Percentiles rank a stretch among this genome's conserved stretches.
Conservation (phyloP, 2,113 vertebrate species). For the Nothoprocta pentlandii region DNA sequence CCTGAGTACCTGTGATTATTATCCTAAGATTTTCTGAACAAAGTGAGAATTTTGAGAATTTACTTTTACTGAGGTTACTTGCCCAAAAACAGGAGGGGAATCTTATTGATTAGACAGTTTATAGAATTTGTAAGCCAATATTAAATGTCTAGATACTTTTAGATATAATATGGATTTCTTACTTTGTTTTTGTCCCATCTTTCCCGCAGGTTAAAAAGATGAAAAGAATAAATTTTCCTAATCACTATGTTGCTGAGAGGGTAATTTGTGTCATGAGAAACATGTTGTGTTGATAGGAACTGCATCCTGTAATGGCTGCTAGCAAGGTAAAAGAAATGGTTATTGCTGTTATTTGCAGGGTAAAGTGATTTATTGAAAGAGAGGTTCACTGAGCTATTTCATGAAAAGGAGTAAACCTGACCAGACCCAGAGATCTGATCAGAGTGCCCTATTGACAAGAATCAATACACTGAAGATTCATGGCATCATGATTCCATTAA, state of each 20-base stretch:
- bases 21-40: neutral
- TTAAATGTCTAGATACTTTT: neutral
- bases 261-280: neutral
- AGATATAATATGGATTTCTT: neutral
- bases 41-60: fast-evolving
- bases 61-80: neutral
- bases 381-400: neutral
- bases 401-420: neutral
- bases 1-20: neutral
- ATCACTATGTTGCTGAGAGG: neutral
- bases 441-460: neutral
- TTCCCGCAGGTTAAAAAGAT: neutral
- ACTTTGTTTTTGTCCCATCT: neutral
- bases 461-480: neutral
- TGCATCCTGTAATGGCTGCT: fast-evolving
- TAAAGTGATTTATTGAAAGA: neutral
- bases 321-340: neutral
- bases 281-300: neutral
- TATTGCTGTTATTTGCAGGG: neutral
- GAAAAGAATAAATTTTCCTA: neutral
- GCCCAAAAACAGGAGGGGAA: neutral
- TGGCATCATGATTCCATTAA: neutral
- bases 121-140: neutral
- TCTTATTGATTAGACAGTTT: fast-evolving
- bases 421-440: neutral